Conservation (phyloP, 2,113 vertebrate genomes). For the Plestiodon gilberti region DNA sequence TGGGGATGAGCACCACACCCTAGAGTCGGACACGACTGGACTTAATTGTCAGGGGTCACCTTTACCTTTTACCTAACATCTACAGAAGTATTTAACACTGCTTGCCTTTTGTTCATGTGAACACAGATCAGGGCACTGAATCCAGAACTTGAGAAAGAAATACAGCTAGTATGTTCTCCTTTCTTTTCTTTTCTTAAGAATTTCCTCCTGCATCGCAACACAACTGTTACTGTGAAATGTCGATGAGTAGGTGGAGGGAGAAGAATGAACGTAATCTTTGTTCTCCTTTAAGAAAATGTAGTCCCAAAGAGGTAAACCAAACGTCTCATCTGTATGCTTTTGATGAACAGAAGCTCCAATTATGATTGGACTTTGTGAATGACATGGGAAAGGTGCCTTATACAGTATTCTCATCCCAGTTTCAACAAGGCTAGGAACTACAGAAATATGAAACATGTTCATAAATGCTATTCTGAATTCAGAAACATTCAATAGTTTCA, state of each 20-base stretch:
- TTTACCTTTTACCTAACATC: too few relatives aligned
- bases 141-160: neutral
- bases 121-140: neutral
- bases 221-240: neutral
- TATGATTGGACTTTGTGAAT: neutral
- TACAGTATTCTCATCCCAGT: neutral
- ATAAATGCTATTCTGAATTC: neutral
- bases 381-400: neutral
- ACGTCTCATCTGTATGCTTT: neutral
- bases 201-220: neutral
- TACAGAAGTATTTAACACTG: neutral
- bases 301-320: neutral
- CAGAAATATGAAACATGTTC: neutral
- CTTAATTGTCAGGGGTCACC: too few relatives aligned
- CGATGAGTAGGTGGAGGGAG: neutral
- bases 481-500: neutral
- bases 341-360: neutral
- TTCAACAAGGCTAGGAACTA: neutral
- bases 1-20: too few relatives aligned
- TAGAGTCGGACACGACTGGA: too few relatives aligned
- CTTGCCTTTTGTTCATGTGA: neutral
- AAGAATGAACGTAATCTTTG: neutral
- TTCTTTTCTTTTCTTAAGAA: neutral
- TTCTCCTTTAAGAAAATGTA: neutral
- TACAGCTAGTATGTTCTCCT: neutral